Evolutionary conservation across 2,797 vertebrate genomes (phyloP).

Genomic region (Clangula hyemalis): DNA sequence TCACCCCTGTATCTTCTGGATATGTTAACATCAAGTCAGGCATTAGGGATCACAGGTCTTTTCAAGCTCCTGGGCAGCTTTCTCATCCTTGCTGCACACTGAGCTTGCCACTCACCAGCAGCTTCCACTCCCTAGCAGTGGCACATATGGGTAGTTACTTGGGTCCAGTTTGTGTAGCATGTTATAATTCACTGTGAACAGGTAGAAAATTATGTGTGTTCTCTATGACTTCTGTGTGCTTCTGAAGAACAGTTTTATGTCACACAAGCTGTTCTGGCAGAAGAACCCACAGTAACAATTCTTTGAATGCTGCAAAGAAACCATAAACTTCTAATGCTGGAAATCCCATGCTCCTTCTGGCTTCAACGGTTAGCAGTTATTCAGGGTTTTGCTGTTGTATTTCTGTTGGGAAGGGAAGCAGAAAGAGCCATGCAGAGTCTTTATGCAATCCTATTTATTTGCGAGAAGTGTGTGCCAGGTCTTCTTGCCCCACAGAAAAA

Average conservation of each 20-base stretch:
- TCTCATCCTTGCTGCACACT: background rate
- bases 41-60: background rate
- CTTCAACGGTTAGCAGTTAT: slow-evolving; percentile 8
- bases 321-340: background rate
- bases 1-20: background rate
- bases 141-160: background rate
- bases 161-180: background rate
- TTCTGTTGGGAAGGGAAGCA: slow-evolving; percentile 22
- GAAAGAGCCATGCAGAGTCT: slow-evolving; percentile 33
- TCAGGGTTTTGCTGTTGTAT: slow-evolving; percentile 12
- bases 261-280: background rate
- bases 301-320: background rate
- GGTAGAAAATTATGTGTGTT: background rate
- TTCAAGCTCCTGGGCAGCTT: background rate
- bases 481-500: background rate
- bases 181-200: background rate
- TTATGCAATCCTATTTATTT: slow-evolving; percentile 36
- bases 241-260: background rate
- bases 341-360: slow-evolving; percentile 27
- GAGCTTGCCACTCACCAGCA: background rate
- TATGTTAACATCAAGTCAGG: background rate
- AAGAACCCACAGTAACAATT: background rate
- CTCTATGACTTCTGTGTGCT: background rate
- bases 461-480: background rate
- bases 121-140: rapidly evolving